Evolutionary conservation across 2,888 invertebrate genomes (phyloP).

Genomic region (Neelides folsomi): DNA sequence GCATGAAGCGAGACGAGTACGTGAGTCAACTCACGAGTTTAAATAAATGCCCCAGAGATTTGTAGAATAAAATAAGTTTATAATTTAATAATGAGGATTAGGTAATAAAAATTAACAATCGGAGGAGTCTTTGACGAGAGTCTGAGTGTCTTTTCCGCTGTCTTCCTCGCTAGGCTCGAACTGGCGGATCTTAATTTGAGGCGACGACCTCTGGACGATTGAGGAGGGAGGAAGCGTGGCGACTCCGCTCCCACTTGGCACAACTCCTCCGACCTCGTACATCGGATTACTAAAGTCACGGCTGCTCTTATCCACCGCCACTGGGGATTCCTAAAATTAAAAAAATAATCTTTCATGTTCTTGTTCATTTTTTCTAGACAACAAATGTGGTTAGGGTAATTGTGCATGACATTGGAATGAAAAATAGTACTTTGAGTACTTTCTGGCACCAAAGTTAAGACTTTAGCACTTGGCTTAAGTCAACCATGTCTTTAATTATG

Average conservation of each 20-base stretch:
- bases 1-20: no score
- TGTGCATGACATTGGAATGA: no score
- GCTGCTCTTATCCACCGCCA: neutral
- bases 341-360: neutral
- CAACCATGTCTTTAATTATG: no score
- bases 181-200: conserved; percentile 58
- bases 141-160: conserved; percentile 81
- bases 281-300: conserved; percentile 95
- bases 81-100: conserved; percentile 33
- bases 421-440: no score
- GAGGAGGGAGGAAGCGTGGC: conserved; percentile 71
- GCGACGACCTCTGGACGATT: conserved; percentile 62
- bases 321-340: neutral
- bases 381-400: no score
- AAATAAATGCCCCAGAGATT: no score
- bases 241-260: conserved; percentile 34
- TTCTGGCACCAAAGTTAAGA: no score
- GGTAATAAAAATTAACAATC: conserved; percentile 19
- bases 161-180: conserved; percentile 69
- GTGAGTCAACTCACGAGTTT: no score
- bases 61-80: neutral
- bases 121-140: conserved; percentile 76
- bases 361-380: no score
- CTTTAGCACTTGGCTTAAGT: no score
- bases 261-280: conserved; percentile 64